phyloP scores from a whole-genome alignment of 2,113 vertebrate species.

The Amazona guildingii region DNA sequence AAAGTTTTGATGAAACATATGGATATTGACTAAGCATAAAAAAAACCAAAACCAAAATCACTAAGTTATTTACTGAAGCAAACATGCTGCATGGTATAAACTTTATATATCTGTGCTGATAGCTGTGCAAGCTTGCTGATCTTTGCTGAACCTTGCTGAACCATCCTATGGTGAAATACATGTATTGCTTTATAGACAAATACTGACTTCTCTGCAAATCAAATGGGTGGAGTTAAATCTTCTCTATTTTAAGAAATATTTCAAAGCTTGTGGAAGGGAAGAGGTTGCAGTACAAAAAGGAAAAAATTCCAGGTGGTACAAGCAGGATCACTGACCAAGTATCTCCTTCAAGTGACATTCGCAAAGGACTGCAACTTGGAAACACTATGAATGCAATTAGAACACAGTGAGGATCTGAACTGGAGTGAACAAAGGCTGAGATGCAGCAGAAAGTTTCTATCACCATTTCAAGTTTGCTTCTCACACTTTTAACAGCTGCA shows the following conservation, averaged over 20 bases:
- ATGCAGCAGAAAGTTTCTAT: neutral
- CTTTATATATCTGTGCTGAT: neutral
- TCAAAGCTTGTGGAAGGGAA: neutral
- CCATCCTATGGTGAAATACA: neutral
- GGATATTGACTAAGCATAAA: neutral
- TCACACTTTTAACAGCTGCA: neutral
- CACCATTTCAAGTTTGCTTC: neutral
- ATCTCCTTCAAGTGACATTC: neutral
- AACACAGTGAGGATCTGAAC: neutral
- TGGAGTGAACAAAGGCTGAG: neutral
- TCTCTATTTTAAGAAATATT: neutral
- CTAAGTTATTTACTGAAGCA: neutral
- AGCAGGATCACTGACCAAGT: neutral
- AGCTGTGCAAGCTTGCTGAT: neutral
- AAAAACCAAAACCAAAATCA: accelerated
- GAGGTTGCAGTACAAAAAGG: neutral
- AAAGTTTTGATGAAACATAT: neutral
- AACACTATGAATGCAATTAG: neutral
- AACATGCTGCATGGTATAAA: accelerated
- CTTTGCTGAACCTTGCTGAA: neutral
- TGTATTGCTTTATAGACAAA: neutral
- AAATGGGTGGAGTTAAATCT: neutral
- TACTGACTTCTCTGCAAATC: neutral
- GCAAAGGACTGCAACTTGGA: neutral
- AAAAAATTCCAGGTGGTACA: neutral